Base-by-base conservation (phyloP, 2,888 invertebrate species). In the Diploptera punctata region DNA sequence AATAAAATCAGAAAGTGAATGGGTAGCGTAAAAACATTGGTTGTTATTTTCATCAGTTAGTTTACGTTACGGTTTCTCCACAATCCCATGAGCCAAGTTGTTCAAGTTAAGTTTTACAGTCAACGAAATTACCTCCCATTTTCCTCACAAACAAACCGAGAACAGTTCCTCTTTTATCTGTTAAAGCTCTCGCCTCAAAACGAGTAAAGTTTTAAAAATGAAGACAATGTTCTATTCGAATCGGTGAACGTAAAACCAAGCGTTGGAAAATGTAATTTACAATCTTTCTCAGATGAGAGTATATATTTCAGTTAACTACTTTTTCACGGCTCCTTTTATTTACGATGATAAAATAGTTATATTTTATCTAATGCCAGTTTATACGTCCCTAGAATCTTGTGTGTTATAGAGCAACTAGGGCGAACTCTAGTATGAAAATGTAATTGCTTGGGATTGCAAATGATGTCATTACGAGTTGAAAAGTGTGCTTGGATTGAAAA, bases 121-220 rank as follows among this genome's bases (percentile, higher is more conserved):
- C 57, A 31, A 29, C 10, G 19, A 69, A 68, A 69, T 69, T 69
- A 60, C 69, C 69, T 69, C 54, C 43, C 69, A 69, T 69, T 69
- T 67, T 54, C 24, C 26, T 47, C 65, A 44, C 65, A 18, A 65
- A 47, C 65, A 65, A 26, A 16, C 57, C 19, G 52, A 24, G 21
- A 52, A 43, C 62, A 62, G 18, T n/a, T n/a, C n/a, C n/a, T n/a
- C n/a, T 19, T 65, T 24, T 26, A 65, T 21, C 31, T 13, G 18
- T 29, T n/a, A n/a, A 61, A 10, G 24, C 52, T 24, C 29, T 57
- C 57, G 57, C 29, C 57, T 29, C 44, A 26, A 26, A 47, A 65
- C 47, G 44, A 65, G 65, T 29, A 47, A 65, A 65, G 65, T 65
- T 65, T 65, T 65, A 26, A 65, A 65, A 18, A 47, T 47, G 47